Evolutionary conservation across 2,888 invertebrate species (phyloP).

Genomic region (Alcis repandata): DNA sequence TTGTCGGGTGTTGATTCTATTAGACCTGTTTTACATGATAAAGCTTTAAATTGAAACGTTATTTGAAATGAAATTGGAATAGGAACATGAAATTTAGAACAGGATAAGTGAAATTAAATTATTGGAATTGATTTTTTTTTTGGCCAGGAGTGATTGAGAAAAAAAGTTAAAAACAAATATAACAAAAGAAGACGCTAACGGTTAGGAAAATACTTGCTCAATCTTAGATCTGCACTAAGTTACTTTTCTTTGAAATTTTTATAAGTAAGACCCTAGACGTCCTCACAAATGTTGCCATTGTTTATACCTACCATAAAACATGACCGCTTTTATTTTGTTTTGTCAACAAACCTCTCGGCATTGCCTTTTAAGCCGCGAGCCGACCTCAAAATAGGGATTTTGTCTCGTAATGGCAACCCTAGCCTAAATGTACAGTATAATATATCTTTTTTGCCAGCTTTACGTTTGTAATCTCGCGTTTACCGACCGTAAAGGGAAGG

Average conservation of each 20-base stretch:
- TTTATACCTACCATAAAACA: background rate
- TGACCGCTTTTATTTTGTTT: slow-evolving; percentile 4
- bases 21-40: slow-evolving; percentile 12
- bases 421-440: slow-evolving; percentile 61
- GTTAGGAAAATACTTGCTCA: too few species aligned
- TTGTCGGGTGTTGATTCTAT: slow-evolving; percentile 16
- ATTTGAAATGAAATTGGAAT: slow-evolving; percentile 1
- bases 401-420: slow-evolving; percentile 43
- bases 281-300: background rate
- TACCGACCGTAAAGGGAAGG: slow-evolving; percentile 70
- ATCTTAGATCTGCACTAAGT: too few species aligned
- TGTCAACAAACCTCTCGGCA: slow-evolving; percentile 10
- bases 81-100: background rate
- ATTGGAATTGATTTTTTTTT: too few species aligned
- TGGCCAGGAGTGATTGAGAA: too few species aligned
- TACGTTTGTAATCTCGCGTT: slow-evolving; percentile 77
- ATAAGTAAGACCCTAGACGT: background rate
- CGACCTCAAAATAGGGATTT: slow-evolving; percentile 32
- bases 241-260: too few species aligned
- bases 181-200: too few species aligned
- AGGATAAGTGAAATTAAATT: too few species aligned
- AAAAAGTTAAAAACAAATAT: too few species aligned
- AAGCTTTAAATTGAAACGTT: background rate
- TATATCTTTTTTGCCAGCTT: slow-evolving; percentile 69
- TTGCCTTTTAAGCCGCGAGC: slow-evolving; percentile 8